Evolutionary conservation across 2,797 vertebrate genomes (phyloP), one percentile per base, ranked within the genome.

Genomic region (Crypturellus tataupa): DNA sequence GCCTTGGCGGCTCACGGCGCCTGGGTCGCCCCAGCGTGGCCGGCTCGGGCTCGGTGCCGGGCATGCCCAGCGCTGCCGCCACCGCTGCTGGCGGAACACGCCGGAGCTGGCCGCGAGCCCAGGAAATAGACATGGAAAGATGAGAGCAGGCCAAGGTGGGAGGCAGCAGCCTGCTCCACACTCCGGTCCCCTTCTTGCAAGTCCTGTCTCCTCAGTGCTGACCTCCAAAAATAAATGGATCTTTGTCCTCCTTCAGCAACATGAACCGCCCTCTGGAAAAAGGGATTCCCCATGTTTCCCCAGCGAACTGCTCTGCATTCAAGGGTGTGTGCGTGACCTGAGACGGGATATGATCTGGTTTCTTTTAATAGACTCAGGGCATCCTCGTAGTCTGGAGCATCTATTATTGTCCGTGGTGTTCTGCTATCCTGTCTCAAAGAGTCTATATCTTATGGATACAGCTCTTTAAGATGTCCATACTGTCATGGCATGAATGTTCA

Each of bases 181-280:
- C 82, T 92, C 89, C 87, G 91, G 87, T 85, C 94, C 94, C 91
- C 93, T 94, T 89, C 91, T 87, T 69, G 73, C 70, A 86, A 84
- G 67, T 56, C n/a, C 63, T 51, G 29, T 78, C 83, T 93, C 85
- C 75, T 80, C 76, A 85, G 59, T 17, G 33, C 83, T 53, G 80
- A 93, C 55, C 72, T 85, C 59, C 46, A 51, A 59, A 49, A 79
- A 39, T 23, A 76, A 69, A 76, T 12, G 31, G 62, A 85, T 56
- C 47, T 3, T 29, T 87, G 69, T 80, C 63, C 29, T 83, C 44
- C 12, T 4, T 17, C 0, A 0, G 64, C 62, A 92, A 83, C 83
- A 83, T 19, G 2, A 78, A 60, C 3, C 55, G 81, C 42, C 60
- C 67, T 60, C 55, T 0, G 9, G 70, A 91, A 64, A 63, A 85